Evolutionary conservation across 2,888 invertebrate genomes (phyloP).

Genomic region (Creontiades dilutus): DNA sequence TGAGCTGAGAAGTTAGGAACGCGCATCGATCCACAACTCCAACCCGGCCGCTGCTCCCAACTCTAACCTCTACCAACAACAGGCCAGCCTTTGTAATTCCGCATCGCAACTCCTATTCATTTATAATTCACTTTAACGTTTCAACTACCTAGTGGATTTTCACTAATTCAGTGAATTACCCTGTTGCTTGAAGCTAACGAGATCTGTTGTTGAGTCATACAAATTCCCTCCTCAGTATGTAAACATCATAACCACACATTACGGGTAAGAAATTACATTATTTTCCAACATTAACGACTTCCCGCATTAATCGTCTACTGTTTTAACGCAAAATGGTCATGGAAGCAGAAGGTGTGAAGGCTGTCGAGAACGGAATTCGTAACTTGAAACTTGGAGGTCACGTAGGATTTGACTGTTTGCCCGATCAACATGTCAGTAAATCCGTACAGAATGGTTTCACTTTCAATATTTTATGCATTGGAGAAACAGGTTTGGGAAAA

Average conservation of each 20-base stretch:
- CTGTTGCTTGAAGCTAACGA: neutral
- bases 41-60: neutral
- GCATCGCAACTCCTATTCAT: conserved; percentile 1
- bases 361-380: conserved; percentile 80
- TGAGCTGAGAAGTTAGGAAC: neutral
- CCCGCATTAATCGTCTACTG: neutral
- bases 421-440: conserved; percentile 98
- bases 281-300: neutral
- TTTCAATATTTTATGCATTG: conserved; percentile 98
- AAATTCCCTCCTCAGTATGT: neutral
- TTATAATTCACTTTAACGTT: neutral
- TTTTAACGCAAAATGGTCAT: conserved; percentile 40
- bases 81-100: neutral
- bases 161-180: neutral
- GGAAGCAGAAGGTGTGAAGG: conserved; percentile 42
- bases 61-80: conserved; percentile 38
- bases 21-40: conserved; percentile 21
- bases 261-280: neutral
- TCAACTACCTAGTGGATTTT: neutral
- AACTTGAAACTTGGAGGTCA: conserved; percentile 94
- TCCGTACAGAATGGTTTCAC: conserved; percentile 98
- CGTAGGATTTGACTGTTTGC: conserved; percentile 99
- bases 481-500: conserved; percentile 99
- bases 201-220: neutral
- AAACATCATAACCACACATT: neutral